These are phyloP conservation scores for Muscicapa striata DNA, from an alignment of 2,797 vertebrate species.

Conservation along the genomic window DNA sequence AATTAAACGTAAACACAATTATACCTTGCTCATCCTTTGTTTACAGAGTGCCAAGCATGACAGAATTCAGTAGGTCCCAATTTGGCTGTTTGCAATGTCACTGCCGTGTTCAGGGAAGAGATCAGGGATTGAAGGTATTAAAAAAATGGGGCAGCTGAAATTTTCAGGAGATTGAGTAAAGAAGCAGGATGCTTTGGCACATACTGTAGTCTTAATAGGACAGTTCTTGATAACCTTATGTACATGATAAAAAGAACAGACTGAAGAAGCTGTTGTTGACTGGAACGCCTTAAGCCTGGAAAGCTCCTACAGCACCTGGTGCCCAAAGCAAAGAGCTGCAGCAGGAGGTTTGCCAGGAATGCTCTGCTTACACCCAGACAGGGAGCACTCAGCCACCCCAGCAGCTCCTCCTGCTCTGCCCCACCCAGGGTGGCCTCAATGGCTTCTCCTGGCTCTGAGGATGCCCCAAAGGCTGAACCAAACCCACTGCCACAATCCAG, in stretches of 20 bases:
- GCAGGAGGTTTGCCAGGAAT: background rate
- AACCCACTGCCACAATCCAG: background rate
- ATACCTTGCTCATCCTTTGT: slow-evolving; percentile 45
- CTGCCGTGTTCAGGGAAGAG: background rate
- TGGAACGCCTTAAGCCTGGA: background rate
- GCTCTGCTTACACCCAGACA: background rate
- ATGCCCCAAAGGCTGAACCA: background rate
- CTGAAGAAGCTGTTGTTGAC: slow-evolving; percentile 4
- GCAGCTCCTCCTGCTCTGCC: background rate
- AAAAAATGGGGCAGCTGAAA: background rate
- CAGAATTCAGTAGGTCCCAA: slow-evolving; percentile 1
- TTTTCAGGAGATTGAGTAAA: background rate
- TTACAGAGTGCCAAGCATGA: slow-evolving; percentile 42
- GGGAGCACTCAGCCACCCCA: background rate
- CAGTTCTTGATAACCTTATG: background rate
- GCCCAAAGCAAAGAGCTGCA: background rate
- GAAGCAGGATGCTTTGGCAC: slow-evolving; percentile 20
- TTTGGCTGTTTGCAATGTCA: background rate
- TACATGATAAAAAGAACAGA: background rate
- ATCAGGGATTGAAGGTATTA: background rate
- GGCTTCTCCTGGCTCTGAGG: background rate
- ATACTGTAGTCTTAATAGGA: background rate
- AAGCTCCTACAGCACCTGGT: background rate
- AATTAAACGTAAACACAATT: slow-evolving; percentile 65
- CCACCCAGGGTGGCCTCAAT: background rate